phyloP scores from a whole-genome alignment of 2,113 vertebrate species.

The Cheirogaleus medius region DNA sequence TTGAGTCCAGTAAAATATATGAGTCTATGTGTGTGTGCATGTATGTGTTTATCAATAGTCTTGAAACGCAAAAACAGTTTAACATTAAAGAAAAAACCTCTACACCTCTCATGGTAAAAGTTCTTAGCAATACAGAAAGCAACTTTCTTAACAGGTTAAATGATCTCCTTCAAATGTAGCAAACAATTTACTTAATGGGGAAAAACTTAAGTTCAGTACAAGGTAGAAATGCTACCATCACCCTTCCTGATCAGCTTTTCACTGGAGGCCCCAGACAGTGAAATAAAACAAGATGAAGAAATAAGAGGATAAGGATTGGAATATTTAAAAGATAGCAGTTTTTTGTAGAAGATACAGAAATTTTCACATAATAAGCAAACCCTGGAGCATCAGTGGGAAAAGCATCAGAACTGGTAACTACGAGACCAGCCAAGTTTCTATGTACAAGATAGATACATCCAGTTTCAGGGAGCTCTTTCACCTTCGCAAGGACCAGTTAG shows the following conservation, averaged over 20 bases:
- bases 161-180: not conserved
- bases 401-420: not conserved
- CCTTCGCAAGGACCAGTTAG: too few species aligned
- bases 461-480: not conserved
- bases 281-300: too few species aligned
- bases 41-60: not conserved
- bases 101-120: not conserved
- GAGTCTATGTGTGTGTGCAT: too few species aligned
- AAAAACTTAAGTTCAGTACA: not conserved
- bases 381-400: not conserved
- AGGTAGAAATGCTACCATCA: not conserved
- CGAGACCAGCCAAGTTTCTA: not conserved
- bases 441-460: accelerated
- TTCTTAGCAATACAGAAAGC: not conserved
- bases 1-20: not conserved
- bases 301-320: not conserved
- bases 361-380: not conserved
- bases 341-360: not conserved
- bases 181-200: not conserved
- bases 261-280: not conserved
- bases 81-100: not conserved
- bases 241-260: not conserved
- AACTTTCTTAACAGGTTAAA: not conserved
- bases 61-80: not conserved
- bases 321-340: not conserved